Evolutionary conservation across 2,888 invertebrate genomes (phyloP).

Genomic region (Drosophila multiciliata): DNA sequence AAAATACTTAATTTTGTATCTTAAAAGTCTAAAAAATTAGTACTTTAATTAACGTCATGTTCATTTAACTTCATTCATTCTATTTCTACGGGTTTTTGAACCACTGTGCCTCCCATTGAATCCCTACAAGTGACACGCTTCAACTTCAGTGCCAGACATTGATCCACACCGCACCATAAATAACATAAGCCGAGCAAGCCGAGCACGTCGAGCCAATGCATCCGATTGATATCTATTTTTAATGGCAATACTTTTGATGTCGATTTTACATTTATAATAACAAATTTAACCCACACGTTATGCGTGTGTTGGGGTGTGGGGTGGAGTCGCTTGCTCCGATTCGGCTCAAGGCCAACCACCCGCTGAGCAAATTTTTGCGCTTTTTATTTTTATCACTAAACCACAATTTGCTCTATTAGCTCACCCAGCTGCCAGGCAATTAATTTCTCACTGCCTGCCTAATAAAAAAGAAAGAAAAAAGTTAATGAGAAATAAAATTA

Average conservation of each 20-base stretch:
- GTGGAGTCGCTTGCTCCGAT: constrained; percentile 26
- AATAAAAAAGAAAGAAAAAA: constrained; percentile 21
- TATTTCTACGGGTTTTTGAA: neutral
- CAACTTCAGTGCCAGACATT: constrained; percentile 19
- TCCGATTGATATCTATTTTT: constrained; percentile 54
- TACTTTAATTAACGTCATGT: neutral
- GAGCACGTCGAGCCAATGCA: constrained; percentile 51
- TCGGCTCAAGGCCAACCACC: constrained; percentile 53
- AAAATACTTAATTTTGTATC: neutral
- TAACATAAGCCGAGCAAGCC: constrained; percentile 26
- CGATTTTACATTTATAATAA: constrained; percentile 9
- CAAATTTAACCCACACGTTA: constrained; percentile 63
- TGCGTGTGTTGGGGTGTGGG: constrained; percentile 41
- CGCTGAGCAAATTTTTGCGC: constrained; percentile 27
- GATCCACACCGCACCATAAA: constrained; percentile 33
- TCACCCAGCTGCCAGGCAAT: constrained; percentile 69
- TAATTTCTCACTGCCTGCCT: constrained; percentile 52
- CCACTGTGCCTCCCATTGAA: constrained; percentile 49
- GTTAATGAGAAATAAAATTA: constrained; percentile 46
- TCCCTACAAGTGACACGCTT: constrained; percentile 51
- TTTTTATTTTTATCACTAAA: constrained; percentile 40
- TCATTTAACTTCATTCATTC: neutral
- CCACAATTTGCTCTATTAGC: constrained; percentile 69
- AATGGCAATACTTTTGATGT: constrained; percentile 31
- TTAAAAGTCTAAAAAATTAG: neutral